Percentiles rank a stretch among this genome's conserved stretches.
Conservation (phyloP, 1,140 invertebrate genomes). For the Microplitis mediator region DNA sequence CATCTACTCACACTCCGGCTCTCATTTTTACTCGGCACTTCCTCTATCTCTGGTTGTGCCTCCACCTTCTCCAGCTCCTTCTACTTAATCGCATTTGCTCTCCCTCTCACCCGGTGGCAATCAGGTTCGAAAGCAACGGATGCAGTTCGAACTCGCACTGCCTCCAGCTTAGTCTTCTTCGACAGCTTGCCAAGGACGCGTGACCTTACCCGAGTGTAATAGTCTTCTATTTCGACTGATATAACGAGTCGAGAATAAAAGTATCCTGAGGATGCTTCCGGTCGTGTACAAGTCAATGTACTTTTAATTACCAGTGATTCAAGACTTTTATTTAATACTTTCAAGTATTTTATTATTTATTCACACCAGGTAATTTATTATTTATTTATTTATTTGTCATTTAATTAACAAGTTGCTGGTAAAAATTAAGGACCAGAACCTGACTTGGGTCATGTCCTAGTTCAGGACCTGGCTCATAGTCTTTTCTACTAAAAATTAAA, state of each 20-base stretch:
- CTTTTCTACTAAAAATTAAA: not conserved
- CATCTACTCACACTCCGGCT: not conserved
- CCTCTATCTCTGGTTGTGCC: not conserved
- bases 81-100: constrained; percentile 22
- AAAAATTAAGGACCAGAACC: not conserved
- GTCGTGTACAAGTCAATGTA: not conserved
- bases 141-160: not conserved
- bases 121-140: not conserved
- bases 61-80: constrained; percentile 25
- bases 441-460: not conserved
- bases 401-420: not conserved
- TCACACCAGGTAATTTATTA: not conserved
- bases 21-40: not conserved
- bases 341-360: not conserved
- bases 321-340: not conserved
- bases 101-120: constrained; percentile 29
- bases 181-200: constrained; percentile 24
- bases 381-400: not conserved
- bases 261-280: not conserved
- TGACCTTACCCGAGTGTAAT: not conserved
- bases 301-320: not conserved
- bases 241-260: not conserved
- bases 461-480: not conserved
- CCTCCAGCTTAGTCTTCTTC: constrained; percentile 34
- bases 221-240: not conserved